These are phyloP conservation scores for Lepus oiostolus DNA, from an alignment of 2,797 vertebrate species.

Conservation along the genomic window DNA sequence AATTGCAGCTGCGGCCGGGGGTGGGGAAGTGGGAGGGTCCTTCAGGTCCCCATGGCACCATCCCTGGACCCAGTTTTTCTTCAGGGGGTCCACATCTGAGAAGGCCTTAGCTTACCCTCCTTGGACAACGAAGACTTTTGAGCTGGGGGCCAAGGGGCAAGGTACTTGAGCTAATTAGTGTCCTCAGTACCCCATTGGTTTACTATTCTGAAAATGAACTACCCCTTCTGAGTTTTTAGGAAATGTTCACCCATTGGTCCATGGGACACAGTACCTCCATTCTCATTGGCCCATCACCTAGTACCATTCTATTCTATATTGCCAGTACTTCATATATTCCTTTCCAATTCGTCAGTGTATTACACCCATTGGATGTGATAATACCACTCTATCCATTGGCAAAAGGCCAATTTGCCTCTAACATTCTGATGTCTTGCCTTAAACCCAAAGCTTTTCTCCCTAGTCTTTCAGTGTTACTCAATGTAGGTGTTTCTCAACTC, in stretches of 20 bases:
- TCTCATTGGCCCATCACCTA: slow-evolving; percentile 36
- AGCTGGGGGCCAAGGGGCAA: not conserved
- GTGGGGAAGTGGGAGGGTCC: slow-evolving; percentile 49
- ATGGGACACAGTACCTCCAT: slow-evolving; percentile 25
- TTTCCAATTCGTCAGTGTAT: slow-evolving; percentile 46
- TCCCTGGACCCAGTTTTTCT: not conserved
- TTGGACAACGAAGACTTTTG: slow-evolving; percentile 24
- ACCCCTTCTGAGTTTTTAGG: slow-evolving; percentile 11
- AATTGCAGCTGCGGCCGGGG: slow-evolving; percentile 75
- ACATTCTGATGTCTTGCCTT: slow-evolving; percentile 38
- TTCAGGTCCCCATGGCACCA: not conserved
- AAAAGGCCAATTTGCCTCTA: slow-evolving; percentile 40
- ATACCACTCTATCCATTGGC: slow-evolving; percentile 39
- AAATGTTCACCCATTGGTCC: slow-evolving; percentile 8
- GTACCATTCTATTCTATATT: slow-evolving; percentile 13
- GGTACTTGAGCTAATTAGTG: slow-evolving; percentile 34
- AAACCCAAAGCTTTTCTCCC: slow-evolving; percentile 3
- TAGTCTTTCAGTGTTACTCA: slow-evolving; percentile 51
- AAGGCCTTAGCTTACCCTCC: not conserved
- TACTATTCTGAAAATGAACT: slow-evolving; percentile 46
- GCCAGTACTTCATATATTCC: slow-evolving; percentile 28
- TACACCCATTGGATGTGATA: slow-evolving; percentile 39
- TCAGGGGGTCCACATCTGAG: not conserved
- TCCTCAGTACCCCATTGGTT: slow-evolving; percentile 9
- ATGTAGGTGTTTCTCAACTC: slow-evolving; percentile 57